phyloP scores from a whole-genome alignment of 2,113 vertebrate species.

The Beaufortia kweichowensis region DNA sequence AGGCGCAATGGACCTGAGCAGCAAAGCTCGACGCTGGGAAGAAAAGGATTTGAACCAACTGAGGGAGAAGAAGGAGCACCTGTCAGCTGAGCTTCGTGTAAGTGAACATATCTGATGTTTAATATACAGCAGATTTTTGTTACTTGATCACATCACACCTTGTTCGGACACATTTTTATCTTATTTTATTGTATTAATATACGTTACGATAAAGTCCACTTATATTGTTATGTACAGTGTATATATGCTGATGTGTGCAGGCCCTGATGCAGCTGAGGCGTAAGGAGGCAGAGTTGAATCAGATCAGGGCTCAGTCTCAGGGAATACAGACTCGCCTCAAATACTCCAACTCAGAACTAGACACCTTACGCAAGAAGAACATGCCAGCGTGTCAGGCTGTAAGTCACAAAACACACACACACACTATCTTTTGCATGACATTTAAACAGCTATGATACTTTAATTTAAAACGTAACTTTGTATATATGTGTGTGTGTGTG shows the following conservation, averaged over 20 bases:
- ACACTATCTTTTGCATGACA: background rate
- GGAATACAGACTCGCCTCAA: constrained; percentile 87
- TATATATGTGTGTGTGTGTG: background rate
- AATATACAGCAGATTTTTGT: too few relatives aligned
- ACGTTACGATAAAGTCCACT: background rate
- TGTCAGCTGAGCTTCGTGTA: constrained; percentile 83
- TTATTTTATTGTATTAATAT: too few relatives aligned
- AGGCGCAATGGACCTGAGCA: constrained; percentile 84
- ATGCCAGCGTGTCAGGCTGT: constrained; percentile 77
- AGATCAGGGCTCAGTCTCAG: constrained; percentile 75
- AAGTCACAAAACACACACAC: constrained; percentile 31
- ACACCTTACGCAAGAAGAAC: constrained; percentile 79
- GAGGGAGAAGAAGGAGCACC: constrained; percentile 78
- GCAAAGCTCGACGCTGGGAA: constrained; percentile 88
- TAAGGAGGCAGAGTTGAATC: constrained; percentile 88
- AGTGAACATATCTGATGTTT: constrained; percentile 52
- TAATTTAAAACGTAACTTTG: background rate
- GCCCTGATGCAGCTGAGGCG: constrained; percentile 78
- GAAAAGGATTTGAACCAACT: constrained; percentile 84
- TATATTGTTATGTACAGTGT: background rate
- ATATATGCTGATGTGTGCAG: constrained; percentile 63
- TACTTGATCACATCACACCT: too few relatives aligned
- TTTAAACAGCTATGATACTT: background rate
- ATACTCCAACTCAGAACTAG: constrained; percentile 85
- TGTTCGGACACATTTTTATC: too few relatives aligned